Percentiles rank a stretch among this genome's conserved stretches.
Evolutionary conservation across 2,888 invertebrate species (phyloP).

Genomic region (Dynastes tityus): DNA sequence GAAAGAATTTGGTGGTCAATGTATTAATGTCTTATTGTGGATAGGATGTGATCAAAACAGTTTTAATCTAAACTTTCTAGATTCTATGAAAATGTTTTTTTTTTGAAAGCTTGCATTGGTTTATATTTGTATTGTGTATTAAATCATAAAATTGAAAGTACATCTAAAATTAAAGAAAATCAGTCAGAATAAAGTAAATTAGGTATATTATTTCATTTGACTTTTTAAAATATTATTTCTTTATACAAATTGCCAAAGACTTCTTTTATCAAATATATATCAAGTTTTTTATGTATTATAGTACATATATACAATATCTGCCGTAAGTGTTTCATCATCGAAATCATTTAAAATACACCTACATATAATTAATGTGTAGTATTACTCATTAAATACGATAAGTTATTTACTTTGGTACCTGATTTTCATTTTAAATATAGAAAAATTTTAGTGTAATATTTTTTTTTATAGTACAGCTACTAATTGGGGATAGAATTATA

Average conservation of each 20-base stretch:
- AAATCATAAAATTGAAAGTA: no score
- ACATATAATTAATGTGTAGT: conserved; percentile 25
- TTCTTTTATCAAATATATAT: not conserved
- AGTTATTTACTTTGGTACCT: conserved; percentile 43
- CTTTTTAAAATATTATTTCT: not conserved
- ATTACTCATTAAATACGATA: conserved; percentile 17
- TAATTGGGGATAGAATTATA: conserved; percentile 11
- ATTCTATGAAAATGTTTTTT: no score
- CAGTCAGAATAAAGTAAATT: no score
- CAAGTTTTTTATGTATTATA: not conserved
- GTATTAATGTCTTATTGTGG: no score
- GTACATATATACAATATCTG: not conserved
- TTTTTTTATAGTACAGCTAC: conserved; percentile 12
- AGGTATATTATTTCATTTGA: not conserved
- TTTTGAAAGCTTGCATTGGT: no score
- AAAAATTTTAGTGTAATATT: conserved; percentile 19
- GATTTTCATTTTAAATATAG: conserved; percentile 50
- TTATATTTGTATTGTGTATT: no score
- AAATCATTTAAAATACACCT: conserved; percentile 18
- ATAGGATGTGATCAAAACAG: no score
- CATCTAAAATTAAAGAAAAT: no score
- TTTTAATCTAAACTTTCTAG: no score
- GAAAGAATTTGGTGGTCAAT: no score
- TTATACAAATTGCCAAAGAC: not conserved
- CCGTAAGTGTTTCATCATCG: conserved; percentile 24